Evolutionary conservation across 2,888 invertebrate species (phyloP).

Genomic region (Drosophila eohydei): DNA sequence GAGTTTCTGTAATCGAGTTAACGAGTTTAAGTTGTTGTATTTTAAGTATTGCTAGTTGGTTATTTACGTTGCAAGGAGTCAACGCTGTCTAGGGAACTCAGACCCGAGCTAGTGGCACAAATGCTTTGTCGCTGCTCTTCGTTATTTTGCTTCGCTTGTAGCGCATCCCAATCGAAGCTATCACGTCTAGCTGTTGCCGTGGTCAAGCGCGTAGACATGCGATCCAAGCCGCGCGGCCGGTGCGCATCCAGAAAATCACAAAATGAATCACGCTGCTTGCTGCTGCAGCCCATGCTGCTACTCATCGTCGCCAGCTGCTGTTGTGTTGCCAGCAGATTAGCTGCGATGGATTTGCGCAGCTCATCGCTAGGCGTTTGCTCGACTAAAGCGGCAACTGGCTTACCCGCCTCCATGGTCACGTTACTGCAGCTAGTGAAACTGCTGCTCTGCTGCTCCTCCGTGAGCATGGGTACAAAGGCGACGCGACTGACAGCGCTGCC

Average conservation of each 20-base stretch:
- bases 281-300: slow-evolving; percentile 20
- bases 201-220: slow-evolving; percentile 69
- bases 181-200: slow-evolving; percentile 63
- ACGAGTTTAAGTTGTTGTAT: background rate
- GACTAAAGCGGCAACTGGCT: slow-evolving; percentile 15
- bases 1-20: slow-evolving; percentile 43
- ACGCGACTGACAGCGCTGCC: slow-evolving; percentile 74
- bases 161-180: slow-evolving; percentile 83
- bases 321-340: slow-evolving; percentile 42
- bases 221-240: slow-evolving; percentile 58
- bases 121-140: slow-evolving; percentile 61
- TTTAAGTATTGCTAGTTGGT: background rate
- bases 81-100: slow-evolving; percentile 45
- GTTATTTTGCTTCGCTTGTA: slow-evolving; percentile 61
- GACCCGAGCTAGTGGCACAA: slow-evolving; percentile 29
- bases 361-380: slow-evolving; percentile 55
- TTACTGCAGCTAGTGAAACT: slow-evolving; percentile 68
- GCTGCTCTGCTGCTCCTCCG: slow-evolving; percentile 57
- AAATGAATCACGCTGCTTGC: slow-evolving; percentile 81
- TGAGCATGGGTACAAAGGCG: slow-evolving; percentile 77
- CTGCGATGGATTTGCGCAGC: slow-evolving; percentile 65
- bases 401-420: slow-evolving; percentile 32
- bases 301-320: slow-evolving; percentile 28
- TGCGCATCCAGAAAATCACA: slow-evolving; percentile 83
- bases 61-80: slow-evolving; percentile 67